These are phyloP conservation scores for Archips xylosteana DNA, from an alignment of 2,888 invertebrate genomes.

Conservation along the genomic window DNA sequence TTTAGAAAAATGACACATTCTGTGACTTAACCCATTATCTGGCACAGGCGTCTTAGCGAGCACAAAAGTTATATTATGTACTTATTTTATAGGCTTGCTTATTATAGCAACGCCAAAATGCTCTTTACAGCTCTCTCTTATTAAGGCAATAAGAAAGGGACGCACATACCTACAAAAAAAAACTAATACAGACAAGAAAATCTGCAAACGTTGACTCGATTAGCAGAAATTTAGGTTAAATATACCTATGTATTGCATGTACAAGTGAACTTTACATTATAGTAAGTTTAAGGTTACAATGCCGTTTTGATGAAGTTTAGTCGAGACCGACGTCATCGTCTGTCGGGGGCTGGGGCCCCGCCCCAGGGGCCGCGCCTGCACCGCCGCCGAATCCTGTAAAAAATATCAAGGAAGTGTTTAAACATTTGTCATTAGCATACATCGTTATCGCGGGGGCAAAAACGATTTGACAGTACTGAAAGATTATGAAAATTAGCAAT, in stretches of 20 bases:
- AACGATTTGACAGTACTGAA: too few relatives aligned
- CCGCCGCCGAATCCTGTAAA: slow-evolving; percentile 64
- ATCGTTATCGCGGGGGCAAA: too few relatives aligned
- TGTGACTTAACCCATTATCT: background rate
- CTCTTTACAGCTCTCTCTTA: background rate
- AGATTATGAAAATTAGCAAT: too few relatives aligned
- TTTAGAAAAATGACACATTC: background rate
- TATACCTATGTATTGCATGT: slow-evolving; percentile 7
- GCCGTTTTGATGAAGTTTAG: slow-evolving; percentile 60
- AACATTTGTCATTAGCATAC: too few relatives aligned
- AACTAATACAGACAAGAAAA: background rate
- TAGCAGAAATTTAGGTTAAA: slow-evolving; percentile 16
- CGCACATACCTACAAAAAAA: background rate
- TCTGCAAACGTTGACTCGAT: background rate
- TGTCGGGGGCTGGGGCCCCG: slow-evolving; percentile 67
- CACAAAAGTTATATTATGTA: background rate
- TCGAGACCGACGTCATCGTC: slow-evolving; percentile 89
- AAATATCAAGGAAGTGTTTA: slow-evolving; percentile 3
- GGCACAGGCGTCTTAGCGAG: background rate
- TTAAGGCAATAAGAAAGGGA: background rate
- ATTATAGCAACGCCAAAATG: background rate
- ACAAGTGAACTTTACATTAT: slow-evolving; percentile 12
- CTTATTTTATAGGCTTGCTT: background rate
- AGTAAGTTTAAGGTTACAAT: slow-evolving; percentile 10
- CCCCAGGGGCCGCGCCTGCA: slow-evolving; percentile 58